Evolutionary conservation across 2,797 vertebrate genomes (phyloP).

Genomic region (Onychomys arenicola): DNA sequence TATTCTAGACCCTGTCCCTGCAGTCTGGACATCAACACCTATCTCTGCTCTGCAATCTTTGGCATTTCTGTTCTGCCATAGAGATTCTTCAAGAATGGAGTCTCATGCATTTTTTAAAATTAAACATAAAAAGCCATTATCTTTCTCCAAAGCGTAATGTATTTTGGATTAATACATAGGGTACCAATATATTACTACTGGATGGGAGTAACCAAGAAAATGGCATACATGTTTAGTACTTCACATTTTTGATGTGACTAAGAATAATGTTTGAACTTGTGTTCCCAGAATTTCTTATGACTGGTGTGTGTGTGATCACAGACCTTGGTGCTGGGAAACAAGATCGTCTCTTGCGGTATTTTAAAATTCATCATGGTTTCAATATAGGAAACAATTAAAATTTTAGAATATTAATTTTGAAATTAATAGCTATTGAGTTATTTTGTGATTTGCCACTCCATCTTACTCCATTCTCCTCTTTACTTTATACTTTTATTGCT

Average conservation of each 20-base stretch:
- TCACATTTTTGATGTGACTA: slow-evolving; percentile 4
- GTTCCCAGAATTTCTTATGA: not conserved
- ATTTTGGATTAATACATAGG: not conserved
- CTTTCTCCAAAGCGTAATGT: not conserved
- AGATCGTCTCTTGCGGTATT: not conserved
- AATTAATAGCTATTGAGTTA: not conserved
- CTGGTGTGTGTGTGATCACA: not conserved
- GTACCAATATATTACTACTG: not conserved
- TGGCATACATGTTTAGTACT: not conserved
- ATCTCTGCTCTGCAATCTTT: not conserved
- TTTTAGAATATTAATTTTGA: not conserved
- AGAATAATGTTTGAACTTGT: not conserved
- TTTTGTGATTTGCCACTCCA: not conserved
- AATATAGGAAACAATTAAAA: not conserved
- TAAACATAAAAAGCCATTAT: not conserved
- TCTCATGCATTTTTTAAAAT: not conserved
- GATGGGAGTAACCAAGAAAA: not conserved
- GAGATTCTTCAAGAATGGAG: not conserved
- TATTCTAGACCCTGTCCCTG: not conserved
- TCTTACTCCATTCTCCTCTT: not conserved
- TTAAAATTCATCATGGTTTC: not conserved
- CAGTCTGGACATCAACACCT: not conserved
- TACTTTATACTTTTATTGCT: not conserved
- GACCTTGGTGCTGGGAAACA: not conserved
- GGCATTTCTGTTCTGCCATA: not conserved